Evolutionary conservation across 2,113 vertebrate species (phyloP).

Genomic region (Osmerus eperlanus): DNA sequence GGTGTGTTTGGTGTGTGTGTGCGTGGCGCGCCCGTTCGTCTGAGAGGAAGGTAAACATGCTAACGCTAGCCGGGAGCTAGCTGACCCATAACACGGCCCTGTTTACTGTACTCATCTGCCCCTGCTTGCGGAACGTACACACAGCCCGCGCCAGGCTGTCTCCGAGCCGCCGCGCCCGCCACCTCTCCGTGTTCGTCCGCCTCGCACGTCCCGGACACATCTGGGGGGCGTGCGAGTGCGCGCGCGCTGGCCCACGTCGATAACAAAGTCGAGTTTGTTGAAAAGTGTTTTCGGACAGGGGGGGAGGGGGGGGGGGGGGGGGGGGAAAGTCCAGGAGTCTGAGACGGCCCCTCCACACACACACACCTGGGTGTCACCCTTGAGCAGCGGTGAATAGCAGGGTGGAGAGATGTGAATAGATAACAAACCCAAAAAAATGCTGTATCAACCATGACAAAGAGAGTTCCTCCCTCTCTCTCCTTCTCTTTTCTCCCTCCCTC

Average conservation of each 20-base stretch:
- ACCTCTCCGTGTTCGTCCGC: too few species aligned
- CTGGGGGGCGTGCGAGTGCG: not conserved
- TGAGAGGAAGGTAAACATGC: constrained; percentile 41
- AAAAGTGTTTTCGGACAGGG: too few species aligned
- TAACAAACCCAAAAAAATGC: not conserved
- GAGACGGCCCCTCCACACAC: too few species aligned
- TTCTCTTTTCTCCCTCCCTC: too few species aligned
- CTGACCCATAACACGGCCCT: constrained; percentile 37
- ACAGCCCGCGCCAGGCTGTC: not conserved
- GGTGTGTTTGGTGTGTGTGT: constrained; percentile 24
- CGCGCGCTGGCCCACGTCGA: not conserved
- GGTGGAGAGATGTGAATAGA: not conserved
- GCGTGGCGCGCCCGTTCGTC: constrained; percentile 30
- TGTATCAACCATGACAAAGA: constrained; percentile 9
- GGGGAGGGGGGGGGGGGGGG: too few species aligned
- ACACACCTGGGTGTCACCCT: constrained; percentile 1
- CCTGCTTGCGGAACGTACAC: not conserved
- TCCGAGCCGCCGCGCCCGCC: not conserved
- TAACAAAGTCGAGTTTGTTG: not conserved
- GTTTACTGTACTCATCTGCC: constrained; percentile 46
- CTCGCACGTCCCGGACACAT: too few species aligned
- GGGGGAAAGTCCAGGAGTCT: too few species aligned
- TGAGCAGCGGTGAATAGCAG: not conserved
- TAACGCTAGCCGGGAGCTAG: constrained; percentile 21
- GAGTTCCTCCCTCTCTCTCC: not conserved